Base-by-base conservation (phyloP, 2,113 vertebrate species). In the Cyanoramphus novaezelandiae region DNA sequence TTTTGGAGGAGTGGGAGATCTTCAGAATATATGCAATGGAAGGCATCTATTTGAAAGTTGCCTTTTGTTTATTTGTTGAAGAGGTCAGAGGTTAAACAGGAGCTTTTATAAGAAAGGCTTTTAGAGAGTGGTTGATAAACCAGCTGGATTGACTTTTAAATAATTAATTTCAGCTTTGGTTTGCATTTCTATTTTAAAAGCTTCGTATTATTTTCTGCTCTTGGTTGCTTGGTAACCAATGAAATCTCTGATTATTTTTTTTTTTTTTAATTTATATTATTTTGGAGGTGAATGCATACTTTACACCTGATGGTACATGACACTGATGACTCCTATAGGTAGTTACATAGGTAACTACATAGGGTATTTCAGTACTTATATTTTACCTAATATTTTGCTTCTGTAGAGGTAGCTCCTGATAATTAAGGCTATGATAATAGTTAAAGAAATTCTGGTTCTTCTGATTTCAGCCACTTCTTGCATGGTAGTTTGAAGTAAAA, bases 221-320 rank as follows among this genome's bases (percentile, higher is more conserved):
- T 63, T 92, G 86, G 94, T 97, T 97, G 95, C 96, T 93, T 96
- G 68, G 96, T 88, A 94, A 95, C 96, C 31, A 67, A 41, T 74
- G 76, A 90, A 77, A 74, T 53, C 64, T 88, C 80, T 74, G 75
- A 52, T 64, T 55, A 52, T 33, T 9, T 75, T 18, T 20, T 72
- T 84, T 88, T 72, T 47, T 27, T 37, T 23, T 4, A 37, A 84
- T 72, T 57, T 27, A 31, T 59, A 4, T 52, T 33, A 17, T 46
- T 64, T 49, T 37, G 46, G 44, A 81, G 82, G 82, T 93, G 82
- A 88, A 88, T 81, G 46, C 63, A 39, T 92, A 49, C 53, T 92
- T 94, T 90, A 86, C 53, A 90, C 76, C 86, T 90, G 47, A 64
- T 85, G 57, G 71, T 74, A 70, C 68, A 59, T 92, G 83, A 55